Evolutionary conservation across 1,140 invertebrate species (phyloP).

Genomic region (Drosophila pachea): DNA sequence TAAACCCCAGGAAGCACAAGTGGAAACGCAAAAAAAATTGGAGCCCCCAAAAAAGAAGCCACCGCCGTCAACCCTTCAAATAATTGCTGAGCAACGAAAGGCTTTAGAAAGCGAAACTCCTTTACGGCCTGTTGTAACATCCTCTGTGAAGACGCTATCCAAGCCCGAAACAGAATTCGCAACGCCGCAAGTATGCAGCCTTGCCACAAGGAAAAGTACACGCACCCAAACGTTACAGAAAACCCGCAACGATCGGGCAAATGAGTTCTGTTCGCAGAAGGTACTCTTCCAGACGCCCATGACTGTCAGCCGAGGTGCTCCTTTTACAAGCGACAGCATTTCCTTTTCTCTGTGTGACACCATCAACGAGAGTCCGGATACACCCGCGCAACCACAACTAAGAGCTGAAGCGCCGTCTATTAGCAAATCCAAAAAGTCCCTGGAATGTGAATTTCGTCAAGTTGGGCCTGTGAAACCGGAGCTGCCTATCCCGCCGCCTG

Average conservation of each 20-base stretch:
- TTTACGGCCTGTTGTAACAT: slow-evolving; percentile 28
- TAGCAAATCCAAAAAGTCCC: slow-evolving; percentile 61
- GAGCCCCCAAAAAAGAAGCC: slow-evolving; percentile 18
- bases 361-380: slow-evolving; percentile 60
- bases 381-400: slow-evolving; percentile 34
- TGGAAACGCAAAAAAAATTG: slow-evolving; percentile 10
- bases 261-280: slow-evolving; percentile 75
- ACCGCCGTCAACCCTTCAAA: slow-evolving; percentile 33
- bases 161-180: slow-evolving; percentile 59
- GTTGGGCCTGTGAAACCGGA: slow-evolving; percentile 23
- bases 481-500: neutral
- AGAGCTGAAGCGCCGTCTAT: slow-evolving; percentile 1
- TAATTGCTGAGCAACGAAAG: slow-evolving; percentile 46
- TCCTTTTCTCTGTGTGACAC: slow-evolving; percentile 71
- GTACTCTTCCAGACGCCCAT: slow-evolving; percentile 77
- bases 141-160: slow-evolving; percentile 14
- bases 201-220: slow-evolving; percentile 19
- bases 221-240: slow-evolving; percentile 46
- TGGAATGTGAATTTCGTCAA: slow-evolving; percentile 57
- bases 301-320: slow-evolving; percentile 61
- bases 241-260: slow-evolving; percentile 36
- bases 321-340: slow-evolving; percentile 62
- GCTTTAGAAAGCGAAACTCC: slow-evolving; percentile 50
- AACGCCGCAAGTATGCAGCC: slow-evolving; percentile 66
- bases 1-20: slow-evolving; percentile 11